A percentile compares a stretch with the other conserved stretches of the same genome.
phyloP scores from a whole-genome alignment of 2,797 vertebrate species.

The Masticophis lateralis region DNA sequence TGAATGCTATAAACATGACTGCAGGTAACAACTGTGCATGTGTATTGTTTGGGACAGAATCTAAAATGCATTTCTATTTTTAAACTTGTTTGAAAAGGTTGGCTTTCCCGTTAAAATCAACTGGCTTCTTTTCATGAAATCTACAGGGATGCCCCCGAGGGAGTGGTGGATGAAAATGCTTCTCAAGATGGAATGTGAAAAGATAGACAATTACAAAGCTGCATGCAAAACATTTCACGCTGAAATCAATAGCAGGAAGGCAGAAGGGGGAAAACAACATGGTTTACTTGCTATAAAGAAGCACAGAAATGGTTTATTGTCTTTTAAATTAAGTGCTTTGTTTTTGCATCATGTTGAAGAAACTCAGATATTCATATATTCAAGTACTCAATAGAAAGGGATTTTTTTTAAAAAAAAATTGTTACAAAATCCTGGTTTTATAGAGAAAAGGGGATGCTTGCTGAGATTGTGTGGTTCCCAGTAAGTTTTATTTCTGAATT shows the following conservation, averaged over 20 bases:
- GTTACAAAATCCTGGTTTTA: background rate
- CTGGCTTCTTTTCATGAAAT: background rate
- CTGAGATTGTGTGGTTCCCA: background rate
- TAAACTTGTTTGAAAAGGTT: background rate
- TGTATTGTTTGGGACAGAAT: background rate
- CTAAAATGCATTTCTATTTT: background rate
- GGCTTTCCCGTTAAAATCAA: background rate
- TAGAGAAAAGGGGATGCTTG: background rate
- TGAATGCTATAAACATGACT: background rate
- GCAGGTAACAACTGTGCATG: background rate
- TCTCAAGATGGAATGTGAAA: background rate
- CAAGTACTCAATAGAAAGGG: background rate
- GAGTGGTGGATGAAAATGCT: background rate
- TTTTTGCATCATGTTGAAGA: background rate
- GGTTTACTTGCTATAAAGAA: background rate
- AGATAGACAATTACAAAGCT: background rate
- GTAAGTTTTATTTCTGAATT: slow-evolving; percentile 1
- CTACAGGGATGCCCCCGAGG: background rate
- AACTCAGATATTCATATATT: background rate
- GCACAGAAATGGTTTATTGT: background rate
- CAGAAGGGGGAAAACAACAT: background rate
- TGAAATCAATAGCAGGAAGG: background rate
- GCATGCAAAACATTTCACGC: background rate
- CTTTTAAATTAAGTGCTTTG: background rate
- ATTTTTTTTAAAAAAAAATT: background rate